phyloP scores from a whole-genome alignment of 2,888 invertebrate genomes.

The Pimpla rufipes region DNA sequence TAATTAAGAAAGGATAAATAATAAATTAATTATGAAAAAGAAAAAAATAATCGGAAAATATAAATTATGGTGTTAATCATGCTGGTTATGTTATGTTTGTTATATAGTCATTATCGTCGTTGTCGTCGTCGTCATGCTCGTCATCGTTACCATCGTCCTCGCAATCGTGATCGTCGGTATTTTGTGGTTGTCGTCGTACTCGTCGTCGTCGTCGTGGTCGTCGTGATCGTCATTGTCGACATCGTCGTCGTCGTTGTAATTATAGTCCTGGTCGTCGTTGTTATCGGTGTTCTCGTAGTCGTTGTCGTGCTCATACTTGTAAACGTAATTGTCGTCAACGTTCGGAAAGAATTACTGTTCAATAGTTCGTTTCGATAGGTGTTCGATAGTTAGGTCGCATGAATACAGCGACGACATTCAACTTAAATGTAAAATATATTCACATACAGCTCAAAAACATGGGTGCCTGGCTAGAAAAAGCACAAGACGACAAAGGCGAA shows the following conservation, averaged over 20 bases:
- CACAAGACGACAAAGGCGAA: too few relatives aligned
- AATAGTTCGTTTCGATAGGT: too few relatives aligned
- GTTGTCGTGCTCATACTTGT: background rate
- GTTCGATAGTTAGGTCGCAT: background rate
- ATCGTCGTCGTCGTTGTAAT: background rate
- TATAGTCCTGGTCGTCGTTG: background rate
- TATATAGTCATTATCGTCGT: background rate
- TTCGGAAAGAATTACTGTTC: too few relatives aligned
- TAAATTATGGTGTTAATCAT: too few relatives aligned
- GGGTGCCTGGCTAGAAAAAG: background rate
- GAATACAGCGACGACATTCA: background rate
- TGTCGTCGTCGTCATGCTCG: background rate
- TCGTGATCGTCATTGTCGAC: too few relatives aligned
- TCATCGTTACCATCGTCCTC: background rate
- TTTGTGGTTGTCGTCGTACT: background rate
- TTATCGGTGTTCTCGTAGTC: background rate
- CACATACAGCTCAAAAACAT: background rate
- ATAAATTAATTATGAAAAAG: too few relatives aligned
- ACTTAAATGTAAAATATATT: background rate
- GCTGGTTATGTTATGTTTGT: too few relatives aligned
- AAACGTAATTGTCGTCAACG: background rate
- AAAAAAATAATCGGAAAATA: too few relatives aligned
- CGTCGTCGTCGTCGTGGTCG: too few relatives aligned
- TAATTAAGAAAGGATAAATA: too few relatives aligned
- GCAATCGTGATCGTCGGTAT: too few relatives aligned